Evolutionary conservation across 2,888 invertebrate genomes (phyloP).

Genomic region (Tolmerus cingulatus): DNA sequence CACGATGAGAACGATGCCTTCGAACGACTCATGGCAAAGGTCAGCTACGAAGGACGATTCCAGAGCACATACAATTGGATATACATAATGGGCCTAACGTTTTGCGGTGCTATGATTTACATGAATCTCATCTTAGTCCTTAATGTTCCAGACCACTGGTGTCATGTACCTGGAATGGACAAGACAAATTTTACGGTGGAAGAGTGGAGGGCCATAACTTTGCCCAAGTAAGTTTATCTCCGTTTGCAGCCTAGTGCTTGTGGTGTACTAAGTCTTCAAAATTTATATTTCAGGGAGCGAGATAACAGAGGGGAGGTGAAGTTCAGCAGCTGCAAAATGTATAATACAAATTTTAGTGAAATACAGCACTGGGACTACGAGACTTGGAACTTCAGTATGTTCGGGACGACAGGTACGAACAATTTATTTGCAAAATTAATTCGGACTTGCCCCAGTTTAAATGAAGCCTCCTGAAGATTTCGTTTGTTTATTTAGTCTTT

Average conservation of each 20-base stretch:
- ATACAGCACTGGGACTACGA: constrained; percentile 45
- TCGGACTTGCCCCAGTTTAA: not conserved
- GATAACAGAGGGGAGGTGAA: constrained; percentile 60
- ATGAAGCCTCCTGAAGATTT: not conserved
- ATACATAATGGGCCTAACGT: constrained; percentile 64
- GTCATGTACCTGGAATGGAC: constrained; percentile 66
- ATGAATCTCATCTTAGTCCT: constrained; percentile 67
- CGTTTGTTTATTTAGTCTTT: not conserved
- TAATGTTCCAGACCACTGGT: constrained; percentile 69
- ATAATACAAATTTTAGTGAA: constrained; percentile 59
- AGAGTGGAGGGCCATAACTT: constrained; percentile 66
- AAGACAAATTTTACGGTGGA: constrained; percentile 63
- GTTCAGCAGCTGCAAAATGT: constrained; percentile 65
- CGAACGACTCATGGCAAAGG: constrained; percentile 65
- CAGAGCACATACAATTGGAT: constrained; percentile 65
- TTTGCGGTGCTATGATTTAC: constrained; percentile 65
- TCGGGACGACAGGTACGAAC: not conserved
- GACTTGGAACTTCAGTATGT: constrained; percentile 44
- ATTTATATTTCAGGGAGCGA: constrained; percentile 53
- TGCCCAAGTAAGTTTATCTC: constrained; percentile 64
- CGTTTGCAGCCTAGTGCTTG: not conserved
- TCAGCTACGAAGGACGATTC: constrained; percentile 66
- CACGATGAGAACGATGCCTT: constrained; percentile 62
- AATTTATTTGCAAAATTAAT: constrained; percentile 19
- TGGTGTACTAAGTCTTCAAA: constrained; percentile 4